These are phyloP conservation scores for Ecliptopera silaceata DNA, from an alignment of 2,888 invertebrate genomes.

Conservation along the genomic window DNA sequence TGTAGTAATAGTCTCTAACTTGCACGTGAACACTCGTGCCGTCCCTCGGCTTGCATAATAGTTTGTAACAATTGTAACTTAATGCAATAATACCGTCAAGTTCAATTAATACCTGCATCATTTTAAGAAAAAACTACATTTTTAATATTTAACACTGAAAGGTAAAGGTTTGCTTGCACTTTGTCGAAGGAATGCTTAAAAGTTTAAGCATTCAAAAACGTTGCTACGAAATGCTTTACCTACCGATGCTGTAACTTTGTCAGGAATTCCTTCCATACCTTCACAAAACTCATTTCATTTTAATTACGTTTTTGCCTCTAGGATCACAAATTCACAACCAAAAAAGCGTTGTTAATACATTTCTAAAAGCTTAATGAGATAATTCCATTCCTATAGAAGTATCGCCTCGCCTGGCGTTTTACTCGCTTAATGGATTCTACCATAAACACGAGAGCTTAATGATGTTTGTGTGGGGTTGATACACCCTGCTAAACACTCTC, in stretches of 20 bases:
- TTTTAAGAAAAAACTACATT: neutral
- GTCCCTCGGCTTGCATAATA: slow-evolving; percentile 22
- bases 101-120: neutral
- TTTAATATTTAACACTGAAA: too few relatives aligned
- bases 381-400: slow-evolving; percentile 25
- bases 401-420: slow-evolving; percentile 7
- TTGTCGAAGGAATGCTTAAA: neutral
- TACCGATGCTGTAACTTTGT: neutral
- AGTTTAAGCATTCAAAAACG: neutral
- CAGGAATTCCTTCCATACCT: slow-evolving; percentile 3
- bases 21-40: slow-evolving; percentile 23
- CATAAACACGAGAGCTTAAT: slow-evolving; percentile 47
- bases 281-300: slow-evolving; percentile 12
- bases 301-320: slow-evolving; percentile 22
- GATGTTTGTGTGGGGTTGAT: slow-evolving; percentile 47
- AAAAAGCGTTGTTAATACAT: slow-evolving; percentile 22
- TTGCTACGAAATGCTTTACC: neutral
- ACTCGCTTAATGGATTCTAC: slow-evolving; percentile 39
- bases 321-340: slow-evolving; percentile 4
- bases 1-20: slow-evolving; percentile 20
- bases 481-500: slow-evolving; percentile 22
- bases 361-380: slow-evolving; percentile 28
- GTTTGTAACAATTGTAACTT: slow-evolving; percentile 12
- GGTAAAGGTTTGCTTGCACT: neutral
- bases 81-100: slow-evolving; percentile 6